Evolutionary conservation across 2,113 vertebrate genomes (phyloP).

Genomic region (Nibea coibor): DNA sequence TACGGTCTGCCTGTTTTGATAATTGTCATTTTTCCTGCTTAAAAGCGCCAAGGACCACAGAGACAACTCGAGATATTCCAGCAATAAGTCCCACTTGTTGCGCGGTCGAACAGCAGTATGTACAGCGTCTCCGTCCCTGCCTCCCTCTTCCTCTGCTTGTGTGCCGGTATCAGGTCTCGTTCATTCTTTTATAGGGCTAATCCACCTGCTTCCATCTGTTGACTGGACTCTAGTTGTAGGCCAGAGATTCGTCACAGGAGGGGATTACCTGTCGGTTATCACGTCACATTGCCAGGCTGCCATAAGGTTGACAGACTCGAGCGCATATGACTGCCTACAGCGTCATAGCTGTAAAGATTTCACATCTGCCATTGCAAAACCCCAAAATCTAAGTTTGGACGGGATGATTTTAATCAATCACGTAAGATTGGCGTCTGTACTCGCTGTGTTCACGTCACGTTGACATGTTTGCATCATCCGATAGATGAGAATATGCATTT

Average conservation of each 20-base stretch:
- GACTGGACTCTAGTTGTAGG: constrained; percentile 66
- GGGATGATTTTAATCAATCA: background rate
- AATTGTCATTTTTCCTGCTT: constrained; percentile 77
- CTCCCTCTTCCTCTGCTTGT: constrained; percentile 28
- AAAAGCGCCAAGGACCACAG: constrained; percentile 25
- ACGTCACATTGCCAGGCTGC: constrained; percentile 60
- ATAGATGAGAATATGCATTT: background rate
- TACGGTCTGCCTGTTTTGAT: constrained; percentile 78
- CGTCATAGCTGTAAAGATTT: background rate
- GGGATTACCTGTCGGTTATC: constrained; percentile 68
- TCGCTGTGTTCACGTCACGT: background rate
- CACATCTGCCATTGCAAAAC: background rate
- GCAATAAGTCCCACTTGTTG: background rate
- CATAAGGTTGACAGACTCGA: constrained; percentile 54
- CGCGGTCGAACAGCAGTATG: background rate
- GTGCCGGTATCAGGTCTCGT: constrained; percentile 15
- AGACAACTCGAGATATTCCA: constrained; percentile 31
- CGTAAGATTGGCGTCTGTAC: background rate
- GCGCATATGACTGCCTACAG: constrained; percentile 1
- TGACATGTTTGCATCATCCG: background rate
- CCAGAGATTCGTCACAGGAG: constrained; percentile 56
- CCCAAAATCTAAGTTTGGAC: background rate
- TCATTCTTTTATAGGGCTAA: constrained; percentile 82
- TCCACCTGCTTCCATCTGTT: constrained; percentile 84
- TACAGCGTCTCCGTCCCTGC: constrained; percentile 13